phyloP scores from a whole-genome alignment of 2,113 vertebrate genomes.

The Danio rerio region DNA sequence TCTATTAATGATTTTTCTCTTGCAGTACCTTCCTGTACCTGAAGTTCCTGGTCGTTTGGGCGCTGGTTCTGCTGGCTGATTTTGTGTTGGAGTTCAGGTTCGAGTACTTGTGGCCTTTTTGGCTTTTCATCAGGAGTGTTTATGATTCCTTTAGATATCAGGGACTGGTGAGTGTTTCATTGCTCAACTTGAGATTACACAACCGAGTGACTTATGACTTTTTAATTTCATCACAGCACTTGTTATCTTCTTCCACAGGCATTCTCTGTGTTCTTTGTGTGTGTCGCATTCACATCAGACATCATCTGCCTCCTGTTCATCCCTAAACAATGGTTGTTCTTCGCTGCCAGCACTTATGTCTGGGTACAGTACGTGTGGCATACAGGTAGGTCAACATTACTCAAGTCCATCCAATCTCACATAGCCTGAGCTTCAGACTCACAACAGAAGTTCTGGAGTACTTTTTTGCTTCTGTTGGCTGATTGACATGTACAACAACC shows the following conservation, averaged over 20 bases:
- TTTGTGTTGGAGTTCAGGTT: constrained; percentile 99
- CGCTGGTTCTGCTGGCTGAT: constrained; percentile 93
- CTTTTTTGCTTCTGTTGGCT: no score
- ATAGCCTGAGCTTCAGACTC: no score
- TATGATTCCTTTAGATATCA: constrained; percentile 99
- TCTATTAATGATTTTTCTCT: constrained; percentile 15
- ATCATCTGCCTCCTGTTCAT: constrained; percentile 99
- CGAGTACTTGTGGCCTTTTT: constrained; percentile 99
- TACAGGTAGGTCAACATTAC: constrained; percentile 93
- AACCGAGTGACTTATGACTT: background rate
- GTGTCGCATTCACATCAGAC: constrained; percentile 97
- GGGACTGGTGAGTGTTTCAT: constrained; percentile 88
- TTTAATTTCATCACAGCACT: background rate
- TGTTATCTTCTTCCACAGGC: constrained; percentile 76
- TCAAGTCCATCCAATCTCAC: constrained; percentile 79
- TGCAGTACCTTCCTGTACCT: constrained; percentile 95
- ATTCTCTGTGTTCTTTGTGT: constrained; percentile 99
- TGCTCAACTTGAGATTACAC: no score
- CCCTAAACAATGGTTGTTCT: constrained; percentile 98
- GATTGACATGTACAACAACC: no score
- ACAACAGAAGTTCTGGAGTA: no score
- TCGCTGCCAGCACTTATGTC: constrained; percentile 98
- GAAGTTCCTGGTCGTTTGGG: constrained; percentile 98
- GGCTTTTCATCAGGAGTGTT: constrained; percentile 98
- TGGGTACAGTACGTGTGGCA: constrained; percentile 99